Evolutionary conservation across 1,140 invertebrate genomes (phyloP).

Genomic region (Drosophila willistoni): DNA sequence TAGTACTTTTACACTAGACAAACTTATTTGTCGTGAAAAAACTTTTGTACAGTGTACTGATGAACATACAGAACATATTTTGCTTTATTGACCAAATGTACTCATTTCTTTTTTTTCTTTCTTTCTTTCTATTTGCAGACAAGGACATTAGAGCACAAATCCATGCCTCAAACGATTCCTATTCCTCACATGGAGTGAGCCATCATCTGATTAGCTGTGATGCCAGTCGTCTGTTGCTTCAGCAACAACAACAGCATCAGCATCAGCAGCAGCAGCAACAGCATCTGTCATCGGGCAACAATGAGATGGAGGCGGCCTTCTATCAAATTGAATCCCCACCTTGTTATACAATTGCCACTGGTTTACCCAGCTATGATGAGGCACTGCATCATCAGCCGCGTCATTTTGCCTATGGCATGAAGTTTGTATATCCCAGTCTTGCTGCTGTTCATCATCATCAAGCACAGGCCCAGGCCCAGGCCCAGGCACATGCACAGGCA

Average conservation of each 20-base stretch:
- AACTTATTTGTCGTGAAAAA: constrained; percentile 17
- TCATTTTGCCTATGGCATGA: constrained; percentile 81
- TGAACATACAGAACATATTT: constrained; percentile 45
- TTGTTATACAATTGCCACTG: constrained; percentile 86
- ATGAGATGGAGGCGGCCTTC: constrained; percentile 59
- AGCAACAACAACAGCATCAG: constrained; percentile 28
- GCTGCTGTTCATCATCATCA: constrained; percentile 81
- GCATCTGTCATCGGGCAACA: constrained; percentile 28
- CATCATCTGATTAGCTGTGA: constrained; percentile 73
- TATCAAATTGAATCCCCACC: constrained; percentile 84
- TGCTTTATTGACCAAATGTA: constrained; percentile 4
- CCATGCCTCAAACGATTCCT: constrained; percentile 58
- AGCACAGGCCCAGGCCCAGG: constrained; percentile 32
- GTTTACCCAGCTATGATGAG: constrained; percentile 86
- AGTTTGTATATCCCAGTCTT: constrained; percentile 78
- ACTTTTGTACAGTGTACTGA: background rate
- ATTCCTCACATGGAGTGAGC: constrained; percentile 59
- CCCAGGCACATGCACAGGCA: constrained; percentile 36
- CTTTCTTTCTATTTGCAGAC: constrained; percentile 61
- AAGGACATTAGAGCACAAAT: constrained; percentile 81
- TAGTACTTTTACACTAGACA: constrained; percentile 1
- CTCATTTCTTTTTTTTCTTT: constrained; percentile 12
- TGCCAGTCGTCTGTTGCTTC: constrained; percentile 57
- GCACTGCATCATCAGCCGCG: constrained; percentile 83
- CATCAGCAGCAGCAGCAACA: constrained; percentile 32